Base-by-base conservation (phyloP, 2,888 invertebrate species). In the Parochlus steinenii region DNA sequence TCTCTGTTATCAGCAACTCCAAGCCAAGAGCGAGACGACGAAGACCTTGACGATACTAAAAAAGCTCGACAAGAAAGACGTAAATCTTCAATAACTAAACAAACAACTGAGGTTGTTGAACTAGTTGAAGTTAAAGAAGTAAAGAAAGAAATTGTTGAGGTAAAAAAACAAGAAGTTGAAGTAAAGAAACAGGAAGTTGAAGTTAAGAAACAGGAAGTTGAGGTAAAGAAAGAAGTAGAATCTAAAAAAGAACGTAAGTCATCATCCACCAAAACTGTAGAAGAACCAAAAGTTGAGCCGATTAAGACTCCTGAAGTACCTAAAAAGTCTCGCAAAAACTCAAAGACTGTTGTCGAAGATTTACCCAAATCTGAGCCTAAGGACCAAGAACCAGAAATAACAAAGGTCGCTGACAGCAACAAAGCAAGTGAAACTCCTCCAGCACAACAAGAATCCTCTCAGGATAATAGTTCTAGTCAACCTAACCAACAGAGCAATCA, bases 201-300 rank as follows among this genome's bases (percentile, higher is more conserved):
- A 33, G 26, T 36, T 19, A 40, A 18, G 37, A 38, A 40, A 23
- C 32, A 32, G 35, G 33, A 29, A 29, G 23, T 29, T 12, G 37
- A 26, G 43, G 41, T 29, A 7, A 16, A 18, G 5, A 29, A 28
- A 28, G 32, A 44, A 38, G 41, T 10, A 48, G 50, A 45, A 44
- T 44, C n/a, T n/a, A n/a, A n/a, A n/a, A n/a, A n/a, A n/a, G n/a
- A n/a, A n/a, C n/a, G n/a, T n/a, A n/a, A n/a, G n/a, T n/a, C n/a
- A n/a, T n/a, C n/a, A n/a, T n/a, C n/a, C n/a, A n/a, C n/a, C n/a
- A n/a, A n/a, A n/a, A n/a, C n/a, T n/a, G n/a, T n/a, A n/a, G n/a
- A n/a, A n/a, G n/a, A n/a, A n/a, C n/a, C n/a, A 29, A 48, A 44
- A 33, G 48, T 51, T 41, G 47, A 49, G 41, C 32, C 39, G 24